These are phyloP conservation scores for Hesperophylax magnus DNA, from an alignment of 1,140 invertebrate species.

Conservation along the genomic window DNA sequence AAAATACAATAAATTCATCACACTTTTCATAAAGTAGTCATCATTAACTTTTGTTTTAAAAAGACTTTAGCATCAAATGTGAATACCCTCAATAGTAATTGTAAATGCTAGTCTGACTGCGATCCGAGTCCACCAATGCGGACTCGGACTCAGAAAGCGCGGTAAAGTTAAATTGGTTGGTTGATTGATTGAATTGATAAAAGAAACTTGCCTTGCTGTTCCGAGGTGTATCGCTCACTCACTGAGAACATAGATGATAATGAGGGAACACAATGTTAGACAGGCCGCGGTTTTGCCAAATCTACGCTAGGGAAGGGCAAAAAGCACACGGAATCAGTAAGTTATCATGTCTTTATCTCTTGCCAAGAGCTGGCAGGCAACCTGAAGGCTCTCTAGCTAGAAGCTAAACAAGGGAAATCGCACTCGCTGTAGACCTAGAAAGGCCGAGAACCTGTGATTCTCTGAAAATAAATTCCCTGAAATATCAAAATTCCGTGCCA, in stretches of 20 bases:
- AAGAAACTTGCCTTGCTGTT: slow-evolving; percentile 70
- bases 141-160: no score
- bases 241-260: slow-evolving; percentile 68
- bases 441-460: slow-evolving; percentile 22
- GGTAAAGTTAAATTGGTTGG: no score
- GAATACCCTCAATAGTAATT: slow-evolving; percentile 6
- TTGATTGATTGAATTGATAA: slow-evolving; percentile 66
- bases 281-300: slow-evolving; percentile 71
- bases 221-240: slow-evolving; percentile 70
- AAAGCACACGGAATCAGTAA: slow-evolving; percentile 72
- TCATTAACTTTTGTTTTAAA: slow-evolving; percentile 62
- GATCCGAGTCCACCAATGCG: background rate
- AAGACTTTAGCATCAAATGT: slow-evolving; percentile 41
- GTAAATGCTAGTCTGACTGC: no score
- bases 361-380: background rate
- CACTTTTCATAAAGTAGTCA: slow-evolving; percentile 47
- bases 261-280: slow-evolving; percentile 71
- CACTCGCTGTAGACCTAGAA: slow-evolving; percentile 33
- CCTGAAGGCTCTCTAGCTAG: slow-evolving; percentile 42
- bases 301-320: slow-evolving; percentile 73
- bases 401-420: slow-evolving; percentile 13
- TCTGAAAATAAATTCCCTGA: slow-evolving; percentile 43
- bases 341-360: slow-evolving; percentile 40
- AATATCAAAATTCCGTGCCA: slow-evolving; percentile 32
- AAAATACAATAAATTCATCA: no score